phyloP scores from a whole-genome alignment of 2,888 invertebrate species.

The Amphipoea lucens region DNA sequence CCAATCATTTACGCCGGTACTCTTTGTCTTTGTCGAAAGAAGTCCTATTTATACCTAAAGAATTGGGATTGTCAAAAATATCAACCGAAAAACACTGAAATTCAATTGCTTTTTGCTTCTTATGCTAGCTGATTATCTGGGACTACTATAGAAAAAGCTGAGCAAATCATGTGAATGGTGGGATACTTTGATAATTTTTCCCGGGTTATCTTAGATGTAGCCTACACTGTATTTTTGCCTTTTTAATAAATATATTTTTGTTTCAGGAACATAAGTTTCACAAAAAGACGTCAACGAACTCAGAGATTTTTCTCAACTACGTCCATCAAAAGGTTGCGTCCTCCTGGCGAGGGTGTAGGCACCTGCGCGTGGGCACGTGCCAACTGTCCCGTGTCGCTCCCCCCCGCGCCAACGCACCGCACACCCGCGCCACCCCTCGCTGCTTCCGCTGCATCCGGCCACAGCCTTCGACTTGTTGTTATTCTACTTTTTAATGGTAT shows the following conservation, averaged over 20 bases:
- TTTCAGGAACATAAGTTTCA: not conserved
- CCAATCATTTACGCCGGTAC: too few relatives aligned
- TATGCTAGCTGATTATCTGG: too few relatives aligned
- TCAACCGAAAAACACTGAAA: not conserved
- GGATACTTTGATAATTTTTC: not conserved
- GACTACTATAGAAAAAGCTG: not conserved
- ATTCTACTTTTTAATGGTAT: constrained; percentile 57
- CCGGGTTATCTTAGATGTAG: not conserved
- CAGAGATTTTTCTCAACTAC: constrained; percentile 18
- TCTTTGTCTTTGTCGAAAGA: not conserved
- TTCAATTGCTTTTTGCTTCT: too few relatives aligned
- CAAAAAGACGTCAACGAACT: not conserved
- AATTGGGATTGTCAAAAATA: not conserved
- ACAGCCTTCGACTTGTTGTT: constrained; percentile 65
- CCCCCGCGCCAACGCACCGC: constrained; percentile 56
- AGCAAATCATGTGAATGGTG: not conserved
- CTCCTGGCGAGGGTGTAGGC: constrained; percentile 74
- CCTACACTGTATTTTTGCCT: too few relatives aligned
- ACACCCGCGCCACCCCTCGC: constrained; percentile 64
- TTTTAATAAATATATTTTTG: too few relatives aligned
- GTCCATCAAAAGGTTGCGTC: constrained; percentile 59
- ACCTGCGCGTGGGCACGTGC: constrained; percentile 88
- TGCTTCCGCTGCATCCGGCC: constrained; percentile 80
- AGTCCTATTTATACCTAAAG: not conserved
- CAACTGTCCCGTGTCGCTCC: constrained; percentile 82